These are phyloP conservation scores for Acrobasis repandana DNA, from an alignment of 2,888 invertebrate genomes.

Conservation along the genomic window DNA sequence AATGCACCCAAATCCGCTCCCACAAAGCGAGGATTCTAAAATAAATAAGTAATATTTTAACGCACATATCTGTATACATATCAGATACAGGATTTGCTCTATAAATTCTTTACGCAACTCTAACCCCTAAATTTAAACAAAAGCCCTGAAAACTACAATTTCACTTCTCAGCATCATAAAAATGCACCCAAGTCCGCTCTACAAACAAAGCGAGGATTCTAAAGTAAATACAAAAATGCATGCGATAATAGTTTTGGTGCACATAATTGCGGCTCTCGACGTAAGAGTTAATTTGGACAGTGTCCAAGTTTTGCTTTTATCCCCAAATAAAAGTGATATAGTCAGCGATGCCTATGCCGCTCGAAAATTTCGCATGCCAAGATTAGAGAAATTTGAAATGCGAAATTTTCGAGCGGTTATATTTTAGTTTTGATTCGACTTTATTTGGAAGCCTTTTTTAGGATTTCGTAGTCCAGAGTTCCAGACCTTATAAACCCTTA, in stretches of 20 bases:
- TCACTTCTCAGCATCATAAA: not conserved
- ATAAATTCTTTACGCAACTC: too few species aligned
- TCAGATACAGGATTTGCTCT: too few species aligned
- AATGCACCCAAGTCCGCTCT: not conserved
- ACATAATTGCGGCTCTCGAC: conserved; percentile 62
- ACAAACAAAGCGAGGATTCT: not conserved
- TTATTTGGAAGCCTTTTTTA: not conserved
- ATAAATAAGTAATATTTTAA: not conserved
- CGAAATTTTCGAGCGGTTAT: not conserved
- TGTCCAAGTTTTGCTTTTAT: conserved; percentile 71
- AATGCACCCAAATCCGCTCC: not conserved
- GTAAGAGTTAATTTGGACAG: conserved; percentile 77
- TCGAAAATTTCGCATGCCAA: too few species aligned
- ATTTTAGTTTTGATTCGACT: not conserved
- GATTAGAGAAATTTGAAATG: too few species aligned
- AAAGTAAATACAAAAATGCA: conserved; percentile 39
- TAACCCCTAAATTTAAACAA: too few species aligned
- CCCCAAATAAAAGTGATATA: conserved; percentile 65
- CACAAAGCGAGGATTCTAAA: not conserved
- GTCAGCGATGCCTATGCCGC: conserved; percentile 38
- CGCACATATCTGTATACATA: too few species aligned
- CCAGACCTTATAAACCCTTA: too few species aligned
- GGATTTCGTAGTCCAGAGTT: too few species aligned
- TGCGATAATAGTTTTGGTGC: conserved; percentile 56
- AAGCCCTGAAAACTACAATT: too few species aligned